These are phyloP conservation scores for Cephalopterus ornatus DNA, from an alignment of 2,113 vertebrate genomes.

Conservation along the genomic window DNA sequence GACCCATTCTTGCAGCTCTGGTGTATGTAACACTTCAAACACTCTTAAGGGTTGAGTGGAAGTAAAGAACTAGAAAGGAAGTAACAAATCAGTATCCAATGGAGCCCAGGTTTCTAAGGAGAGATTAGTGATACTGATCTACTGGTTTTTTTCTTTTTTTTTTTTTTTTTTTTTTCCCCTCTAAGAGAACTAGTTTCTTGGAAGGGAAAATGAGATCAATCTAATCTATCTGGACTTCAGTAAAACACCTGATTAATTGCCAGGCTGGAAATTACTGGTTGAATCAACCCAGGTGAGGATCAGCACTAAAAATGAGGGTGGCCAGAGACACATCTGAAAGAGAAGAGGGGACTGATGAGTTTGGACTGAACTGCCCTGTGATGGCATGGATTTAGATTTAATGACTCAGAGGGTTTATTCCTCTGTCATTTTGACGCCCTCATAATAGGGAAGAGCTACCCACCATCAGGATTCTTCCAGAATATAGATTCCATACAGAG, in stretches of 20 bases:
- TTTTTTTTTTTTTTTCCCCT: neutral
- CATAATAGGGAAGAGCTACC: neutral
- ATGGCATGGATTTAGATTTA: neutral
- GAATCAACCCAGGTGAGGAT: neutral
- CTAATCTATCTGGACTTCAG: neutral
- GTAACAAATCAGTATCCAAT: neutral
- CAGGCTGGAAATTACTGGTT: neutral
- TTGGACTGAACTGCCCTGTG: neutral
- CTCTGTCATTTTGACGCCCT: neutral
- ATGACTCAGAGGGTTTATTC: neutral
- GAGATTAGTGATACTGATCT: neutral
- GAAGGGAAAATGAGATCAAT: neutral
- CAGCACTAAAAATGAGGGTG: neutral
- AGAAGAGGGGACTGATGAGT: neutral
- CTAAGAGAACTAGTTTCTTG: neutral
- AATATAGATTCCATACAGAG: neutral
- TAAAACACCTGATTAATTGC: constrained; percentile 2
- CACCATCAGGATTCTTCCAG: neutral
- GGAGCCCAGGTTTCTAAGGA: neutral
- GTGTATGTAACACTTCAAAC: neutral
- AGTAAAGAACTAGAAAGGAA: neutral
- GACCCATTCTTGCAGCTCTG: neutral
- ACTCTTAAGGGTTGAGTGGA: neutral
- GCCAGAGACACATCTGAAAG: neutral
- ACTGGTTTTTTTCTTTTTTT: neutral